phyloP scores from a whole-genome alignment of 2,797 vertebrate species.

The Liasis olivaceus region DNA sequence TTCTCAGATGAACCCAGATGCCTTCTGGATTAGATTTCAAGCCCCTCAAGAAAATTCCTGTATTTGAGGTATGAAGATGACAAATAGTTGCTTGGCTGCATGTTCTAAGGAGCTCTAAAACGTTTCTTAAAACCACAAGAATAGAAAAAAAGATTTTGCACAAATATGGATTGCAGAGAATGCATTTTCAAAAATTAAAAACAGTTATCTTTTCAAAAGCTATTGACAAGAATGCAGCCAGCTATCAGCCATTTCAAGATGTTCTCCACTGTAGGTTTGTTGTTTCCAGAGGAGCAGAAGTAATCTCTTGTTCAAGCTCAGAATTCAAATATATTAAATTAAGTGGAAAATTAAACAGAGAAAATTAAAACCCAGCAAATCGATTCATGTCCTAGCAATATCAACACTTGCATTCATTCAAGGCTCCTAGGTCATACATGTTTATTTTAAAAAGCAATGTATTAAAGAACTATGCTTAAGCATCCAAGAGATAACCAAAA shows the following conservation, averaged over 20 bases:
- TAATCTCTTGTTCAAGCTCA: not conserved
- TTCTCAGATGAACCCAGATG: not conserved
- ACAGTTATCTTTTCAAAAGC: not conserved
- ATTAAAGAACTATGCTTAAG: not conserved
- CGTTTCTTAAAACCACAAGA: not conserved
- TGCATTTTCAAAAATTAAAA: not conserved
- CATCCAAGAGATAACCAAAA: not conserved
- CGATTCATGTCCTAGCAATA: not conserved
- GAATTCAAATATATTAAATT: not conserved
- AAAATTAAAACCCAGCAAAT: conserved; percentile 16
- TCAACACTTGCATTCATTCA: not conserved
- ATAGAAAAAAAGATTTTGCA: not conserved
- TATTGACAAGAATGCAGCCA: not conserved
- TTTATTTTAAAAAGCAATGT: not conserved
- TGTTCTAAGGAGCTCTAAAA: not conserved
- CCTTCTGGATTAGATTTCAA: not conserved
- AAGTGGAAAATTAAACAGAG: conserved; percentile 3
- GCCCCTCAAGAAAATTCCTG: not conserved
- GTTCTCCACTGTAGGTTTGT: not conserved
- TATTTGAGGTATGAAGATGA: not conserved
- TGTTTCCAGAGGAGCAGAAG: conserved; percentile 13
- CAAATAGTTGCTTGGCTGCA: not conserved
- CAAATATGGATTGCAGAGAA: not conserved
- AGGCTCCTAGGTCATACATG: not conserved
- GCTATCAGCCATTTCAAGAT: not conserved